These are phyloP conservation scores for Aleiodes alternator DNA, from an alignment of 2,888 invertebrate species.

Conservation along the genomic window DNA sequence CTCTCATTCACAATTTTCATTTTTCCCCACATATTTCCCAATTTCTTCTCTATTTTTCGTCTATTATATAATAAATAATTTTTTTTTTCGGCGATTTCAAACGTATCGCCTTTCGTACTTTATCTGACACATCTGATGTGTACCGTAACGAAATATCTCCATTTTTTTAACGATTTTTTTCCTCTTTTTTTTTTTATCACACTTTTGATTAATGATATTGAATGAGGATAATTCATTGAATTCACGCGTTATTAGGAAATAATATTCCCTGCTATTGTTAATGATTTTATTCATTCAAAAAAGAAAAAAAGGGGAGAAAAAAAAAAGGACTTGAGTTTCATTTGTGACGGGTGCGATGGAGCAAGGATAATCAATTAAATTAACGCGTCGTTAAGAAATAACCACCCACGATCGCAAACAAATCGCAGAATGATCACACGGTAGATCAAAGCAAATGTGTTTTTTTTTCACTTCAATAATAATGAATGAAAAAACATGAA, in stretches of 20 bases:
- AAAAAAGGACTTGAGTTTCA: background rate
- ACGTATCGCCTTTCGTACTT: background rate
- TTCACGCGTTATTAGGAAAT: background rate
- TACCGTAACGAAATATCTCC: conserved; percentile 5
- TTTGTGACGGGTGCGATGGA: background rate
- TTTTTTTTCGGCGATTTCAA: conserved; percentile 8
- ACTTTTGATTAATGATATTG: conserved; percentile 6
- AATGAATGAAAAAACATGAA: background rate
- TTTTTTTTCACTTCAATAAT: background rate
- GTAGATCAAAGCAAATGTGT: background rate
- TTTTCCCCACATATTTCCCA: background rate
- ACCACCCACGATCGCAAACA: conserved; percentile 3
- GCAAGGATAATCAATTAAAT: background rate
- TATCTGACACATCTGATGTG: conserved; percentile 17
- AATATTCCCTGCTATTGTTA: background rate
- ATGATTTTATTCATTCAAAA: background rate
- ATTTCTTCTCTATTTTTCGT: no score
- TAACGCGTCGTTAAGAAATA: conserved; percentile 7
- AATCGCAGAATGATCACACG: background rate
- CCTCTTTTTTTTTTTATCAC: background rate
- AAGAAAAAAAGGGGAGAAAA: background rate
- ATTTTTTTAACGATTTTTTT: background rate
- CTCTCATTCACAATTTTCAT: background rate
- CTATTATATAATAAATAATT: no score
- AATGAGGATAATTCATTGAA: conserved; percentile 5